phyloP scores from a whole-genome alignment of 2,797 vertebrate species.

The Lophotriccus pileatus region DNA sequence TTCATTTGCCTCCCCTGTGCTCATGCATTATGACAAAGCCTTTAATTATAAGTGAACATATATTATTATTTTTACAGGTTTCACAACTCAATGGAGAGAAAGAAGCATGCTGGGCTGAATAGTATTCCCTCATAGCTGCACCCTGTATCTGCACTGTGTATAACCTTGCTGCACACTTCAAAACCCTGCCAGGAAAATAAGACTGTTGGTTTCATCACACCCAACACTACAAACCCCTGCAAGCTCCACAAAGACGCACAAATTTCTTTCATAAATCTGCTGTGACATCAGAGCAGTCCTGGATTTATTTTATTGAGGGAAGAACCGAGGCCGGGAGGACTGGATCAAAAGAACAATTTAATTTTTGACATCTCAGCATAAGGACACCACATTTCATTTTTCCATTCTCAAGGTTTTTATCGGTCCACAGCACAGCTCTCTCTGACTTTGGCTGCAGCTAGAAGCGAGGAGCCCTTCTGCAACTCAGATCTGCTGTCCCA shows the following conservation, averaged over 20 bases:
- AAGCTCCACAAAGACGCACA: not conserved
- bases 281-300: not conserved
- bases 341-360: constrained; percentile 35
- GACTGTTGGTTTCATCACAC: not conserved
- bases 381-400: not conserved
- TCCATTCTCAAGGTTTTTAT: not conserved
- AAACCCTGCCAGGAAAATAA: not conserved
- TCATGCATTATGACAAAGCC: not conserved
- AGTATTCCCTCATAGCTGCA: not conserved
- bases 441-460: not conserved
- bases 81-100: not conserved
- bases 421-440: not conserved
- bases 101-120: not conserved
- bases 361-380: not conserved
- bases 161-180: not conserved
- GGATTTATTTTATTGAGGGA: not conserved
- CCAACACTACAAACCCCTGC: not conserved
- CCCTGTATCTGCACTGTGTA: not conserved
- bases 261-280: not conserved
- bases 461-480: not conserved
- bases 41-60: constrained; percentile 22
- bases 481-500: not conserved
- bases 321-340: not conserved
- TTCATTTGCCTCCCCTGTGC: constrained; percentile 6
- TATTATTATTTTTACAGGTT: constrained; percentile 7